phyloP scores from a whole-genome alignment of 2,113 vertebrate genomes.

The Copsychus sechellarum region DNA sequence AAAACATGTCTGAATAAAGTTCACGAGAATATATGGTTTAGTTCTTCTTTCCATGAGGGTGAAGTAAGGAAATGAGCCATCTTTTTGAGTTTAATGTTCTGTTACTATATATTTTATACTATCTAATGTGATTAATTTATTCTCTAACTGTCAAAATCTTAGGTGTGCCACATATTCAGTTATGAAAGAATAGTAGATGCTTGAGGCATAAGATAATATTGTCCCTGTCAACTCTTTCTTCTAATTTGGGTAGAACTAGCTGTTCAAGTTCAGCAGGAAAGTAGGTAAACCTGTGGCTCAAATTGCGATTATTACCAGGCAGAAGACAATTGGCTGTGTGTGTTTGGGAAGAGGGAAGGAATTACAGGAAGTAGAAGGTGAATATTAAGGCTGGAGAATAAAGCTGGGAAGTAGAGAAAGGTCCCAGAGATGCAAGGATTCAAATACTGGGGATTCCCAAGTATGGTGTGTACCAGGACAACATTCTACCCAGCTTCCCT shows the following conservation, averaged over 20 bases:
- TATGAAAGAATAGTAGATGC: neutral
- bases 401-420: neutral
- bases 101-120: neutral
- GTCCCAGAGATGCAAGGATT: accelerated
- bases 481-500: neutral
- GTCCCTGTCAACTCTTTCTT: neutral
- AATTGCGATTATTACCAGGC: neutral
- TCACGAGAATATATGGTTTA: neutral
- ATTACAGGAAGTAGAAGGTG: neutral
- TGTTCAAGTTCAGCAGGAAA: neutral
- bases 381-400: neutral
- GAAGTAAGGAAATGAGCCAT: neutral
- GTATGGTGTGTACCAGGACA: accelerated
- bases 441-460: neutral
- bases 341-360: neutral
- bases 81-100: neutral
- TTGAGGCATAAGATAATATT: neutral
- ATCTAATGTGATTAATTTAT: neutral
- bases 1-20: neutral
- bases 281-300: neutral
- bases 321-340: neutral
- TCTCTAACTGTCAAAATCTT: neutral
- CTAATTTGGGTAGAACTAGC: neutral
- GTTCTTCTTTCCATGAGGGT: neutral
- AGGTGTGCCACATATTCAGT: neutral